A percentile compares a stretch with the other conserved stretches of the same genome.
Evolutionary conservation across 2,888 invertebrate genomes (phyloP).

Genomic region (Nemurella pictetii): DNA sequence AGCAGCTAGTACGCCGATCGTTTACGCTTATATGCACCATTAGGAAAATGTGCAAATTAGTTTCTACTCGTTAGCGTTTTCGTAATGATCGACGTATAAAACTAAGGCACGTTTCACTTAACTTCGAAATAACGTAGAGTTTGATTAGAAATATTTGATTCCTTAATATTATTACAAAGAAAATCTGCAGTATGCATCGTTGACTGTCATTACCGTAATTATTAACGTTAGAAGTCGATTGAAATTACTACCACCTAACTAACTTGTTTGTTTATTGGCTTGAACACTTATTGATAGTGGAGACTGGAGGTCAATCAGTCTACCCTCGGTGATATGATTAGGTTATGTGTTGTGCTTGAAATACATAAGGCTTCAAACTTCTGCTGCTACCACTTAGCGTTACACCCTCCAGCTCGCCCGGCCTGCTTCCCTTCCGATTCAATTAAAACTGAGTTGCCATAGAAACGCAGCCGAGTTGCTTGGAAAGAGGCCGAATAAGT

Average conservation of each 20-base stretch:
- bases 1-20: neutral
- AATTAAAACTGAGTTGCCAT: conserved; percentile 6
- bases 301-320: neutral
- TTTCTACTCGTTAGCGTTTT: neutral
- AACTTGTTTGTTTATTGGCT: neutral
- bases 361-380: neutral
- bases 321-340: neutral
- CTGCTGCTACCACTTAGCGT: neutral
- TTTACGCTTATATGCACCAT: neutral
- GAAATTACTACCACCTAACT: neutral
- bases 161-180: neutral
- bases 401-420: neutral
- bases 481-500: neutral
- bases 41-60: neutral
- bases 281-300: neutral
- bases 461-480: neutral
- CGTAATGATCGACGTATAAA: neutral
- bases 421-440: conserved; percentile 10
- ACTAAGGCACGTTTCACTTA: neutral
- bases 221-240: neutral
- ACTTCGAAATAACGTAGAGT: neutral
- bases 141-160: no score
- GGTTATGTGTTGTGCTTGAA: neutral
- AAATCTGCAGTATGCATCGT: no score
- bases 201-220: no score